Evolutionary conservation across 1,140 invertebrate genomes (phyloP).

Genomic region (Drosophila neocordata): DNA sequence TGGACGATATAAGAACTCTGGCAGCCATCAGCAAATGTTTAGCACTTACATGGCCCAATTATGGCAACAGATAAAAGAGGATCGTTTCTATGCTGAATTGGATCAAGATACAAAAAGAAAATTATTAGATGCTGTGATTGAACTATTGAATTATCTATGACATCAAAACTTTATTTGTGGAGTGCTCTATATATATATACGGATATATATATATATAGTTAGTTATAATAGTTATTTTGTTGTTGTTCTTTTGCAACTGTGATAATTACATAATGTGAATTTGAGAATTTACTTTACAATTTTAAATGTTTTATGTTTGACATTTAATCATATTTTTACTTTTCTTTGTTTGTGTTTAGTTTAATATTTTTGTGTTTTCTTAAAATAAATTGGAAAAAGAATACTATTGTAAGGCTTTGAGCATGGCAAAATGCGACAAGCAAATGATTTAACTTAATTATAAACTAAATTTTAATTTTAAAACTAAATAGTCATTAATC

Average conservation of each 20-base stretch:
- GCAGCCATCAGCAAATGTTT: constrained; percentile 1
- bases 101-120: constrained; percentile 16
- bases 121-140: constrained; percentile 27
- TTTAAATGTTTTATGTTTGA: constrained; percentile 12
- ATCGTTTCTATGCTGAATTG: constrained; percentile 20
- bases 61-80: constrained; percentile 38
- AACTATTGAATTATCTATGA: constrained; percentile 32
- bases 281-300: constrained; percentile 5
- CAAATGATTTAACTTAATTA: constrained; percentile 31
- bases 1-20: constrained; percentile 17
- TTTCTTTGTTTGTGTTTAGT: constrained; percentile 1
- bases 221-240: neutral
- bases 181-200: neutral
- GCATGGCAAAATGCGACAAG: constrained; percentile 35
- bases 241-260: neutral
- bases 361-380: neutral
- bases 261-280: constrained; percentile 5
- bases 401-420: constrained; percentile 32
- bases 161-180: constrained; percentile 63
- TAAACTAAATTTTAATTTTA: constrained; percentile 31
- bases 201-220: neutral
- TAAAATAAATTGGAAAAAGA: too few relatives aligned
- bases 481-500: constrained; percentile 56
- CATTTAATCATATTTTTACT: constrained; percentile 25
- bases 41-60: constrained; percentile 37